phyloP scores from a whole-genome alignment of 2,888 invertebrate genomes.

The Meliscaeva auricollis region DNA sequence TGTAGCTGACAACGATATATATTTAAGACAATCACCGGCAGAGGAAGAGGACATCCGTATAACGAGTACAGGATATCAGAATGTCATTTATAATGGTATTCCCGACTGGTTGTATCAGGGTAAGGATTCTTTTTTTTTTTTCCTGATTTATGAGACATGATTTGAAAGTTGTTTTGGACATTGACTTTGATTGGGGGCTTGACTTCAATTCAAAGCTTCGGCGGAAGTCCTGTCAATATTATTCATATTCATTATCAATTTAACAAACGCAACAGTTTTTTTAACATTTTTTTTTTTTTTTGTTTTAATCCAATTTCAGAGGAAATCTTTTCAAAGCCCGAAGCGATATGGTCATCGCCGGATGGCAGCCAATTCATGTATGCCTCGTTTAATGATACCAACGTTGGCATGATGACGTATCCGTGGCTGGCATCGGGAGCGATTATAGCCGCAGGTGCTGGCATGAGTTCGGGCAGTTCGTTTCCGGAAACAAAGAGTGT shows the following conservation, averaged over 20 bases:
- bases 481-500: constrained; percentile 92
- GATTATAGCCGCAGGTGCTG: constrained; percentile 86
- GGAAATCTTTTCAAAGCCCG: constrained; percentile 92
- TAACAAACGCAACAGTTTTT: constrained; percentile 10
- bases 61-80: constrained; percentile 91
- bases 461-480: constrained; percentile 86
- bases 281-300: constrained; percentile 1
- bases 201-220: not conserved
- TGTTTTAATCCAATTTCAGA: constrained; percentile 86
- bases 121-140: constrained; percentile 80
- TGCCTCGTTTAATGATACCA: constrained; percentile 93
- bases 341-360: constrained; percentile 94
- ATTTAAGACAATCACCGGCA: constrained; percentile 90
- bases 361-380: constrained; percentile 94
- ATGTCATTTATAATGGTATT: constrained; percentile 94
- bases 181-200: not conserved
- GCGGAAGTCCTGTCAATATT: not conserved
- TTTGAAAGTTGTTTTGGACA: not conserved
- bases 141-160: not conserved
- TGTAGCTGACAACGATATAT: constrained; percentile 95
- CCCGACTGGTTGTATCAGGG: constrained; percentile 99
- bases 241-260: constrained; percentile 2
- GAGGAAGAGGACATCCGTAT: constrained; percentile 88
- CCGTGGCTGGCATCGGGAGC: constrained; percentile 92
- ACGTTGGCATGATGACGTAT: constrained; percentile 90